These are phyloP conservation scores for Eupithecia vulgata DNA, from an alignment of 2,888 invertebrate genomes.

Conservation along the genomic window DNA sequence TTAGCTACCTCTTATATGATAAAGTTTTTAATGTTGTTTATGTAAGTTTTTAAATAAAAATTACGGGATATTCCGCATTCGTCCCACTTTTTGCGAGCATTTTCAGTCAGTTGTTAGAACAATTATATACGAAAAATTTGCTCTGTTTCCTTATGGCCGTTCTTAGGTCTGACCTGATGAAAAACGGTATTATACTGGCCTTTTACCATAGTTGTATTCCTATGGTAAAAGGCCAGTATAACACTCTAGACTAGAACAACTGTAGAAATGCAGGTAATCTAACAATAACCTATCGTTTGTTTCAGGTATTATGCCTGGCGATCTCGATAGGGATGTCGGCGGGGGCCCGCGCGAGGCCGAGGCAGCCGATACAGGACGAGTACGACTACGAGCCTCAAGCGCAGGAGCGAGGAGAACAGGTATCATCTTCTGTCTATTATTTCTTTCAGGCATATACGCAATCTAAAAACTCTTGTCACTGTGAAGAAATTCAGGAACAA, in stretches of 20 bases:
- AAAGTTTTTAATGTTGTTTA: background rate
- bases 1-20: background rate
- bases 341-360: slow-evolving; percentile 67
- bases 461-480: no score
- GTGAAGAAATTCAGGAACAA: no score
- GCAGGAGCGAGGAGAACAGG: slow-evolving; percentile 73
- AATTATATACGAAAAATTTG: background rate
- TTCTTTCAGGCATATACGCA: no score
- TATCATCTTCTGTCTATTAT: background rate
- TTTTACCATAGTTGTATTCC: no score
- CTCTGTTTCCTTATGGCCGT: background rate
- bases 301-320: slow-evolving; percentile 70
- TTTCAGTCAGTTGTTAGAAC: no score
- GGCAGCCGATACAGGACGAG: slow-evolving; percentile 66
- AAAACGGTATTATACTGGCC: background rate
- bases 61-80: no score
- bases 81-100: no score
- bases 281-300: slow-evolving; percentile 40
- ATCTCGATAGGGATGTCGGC: slow-evolving; percentile 60
- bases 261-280: background rate
- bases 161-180: background rate
- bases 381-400: slow-evolving; percentile 77
- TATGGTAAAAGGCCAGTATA: no score
- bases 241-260: background rate
- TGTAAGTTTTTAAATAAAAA: no score